These are phyloP conservation scores for Lepidurus couesii DNA, from an alignment of 1,140 invertebrate species.

Conservation along the genomic window DNA sequence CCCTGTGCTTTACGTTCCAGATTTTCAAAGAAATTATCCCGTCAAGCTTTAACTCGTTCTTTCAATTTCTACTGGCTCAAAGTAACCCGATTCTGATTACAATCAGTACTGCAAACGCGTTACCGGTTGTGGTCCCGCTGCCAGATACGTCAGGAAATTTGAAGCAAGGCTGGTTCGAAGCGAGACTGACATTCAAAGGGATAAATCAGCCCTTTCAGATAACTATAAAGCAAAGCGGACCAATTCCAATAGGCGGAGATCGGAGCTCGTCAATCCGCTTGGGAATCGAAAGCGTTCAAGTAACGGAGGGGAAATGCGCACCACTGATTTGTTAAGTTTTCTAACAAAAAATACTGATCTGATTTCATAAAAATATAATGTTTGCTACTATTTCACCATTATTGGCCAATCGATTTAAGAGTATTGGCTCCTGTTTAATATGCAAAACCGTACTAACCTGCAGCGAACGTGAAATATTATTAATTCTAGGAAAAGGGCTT, in stretches of 20 bases:
- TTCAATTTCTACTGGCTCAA: neutral
- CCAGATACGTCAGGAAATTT: neutral
- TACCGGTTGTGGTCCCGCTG: neutral
- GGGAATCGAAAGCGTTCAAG: neutral
- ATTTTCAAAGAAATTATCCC: neutral
- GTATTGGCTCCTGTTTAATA: too few species aligned
- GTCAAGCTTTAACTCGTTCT: neutral
- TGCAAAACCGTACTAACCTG: too few species aligned
- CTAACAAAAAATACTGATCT: too few species aligned
- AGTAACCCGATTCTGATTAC: neutral
- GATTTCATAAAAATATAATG: too few species aligned
- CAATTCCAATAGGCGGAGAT: neutral
- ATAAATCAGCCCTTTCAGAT: neutral
- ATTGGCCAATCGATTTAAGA: too few species aligned
- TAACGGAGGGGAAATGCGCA: neutral
- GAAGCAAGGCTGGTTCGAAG: neutral
- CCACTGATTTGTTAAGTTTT: neutral
- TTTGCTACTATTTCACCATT: too few species aligned
- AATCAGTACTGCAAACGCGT: neutral
- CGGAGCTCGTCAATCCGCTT: neutral
- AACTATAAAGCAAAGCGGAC: neutral
- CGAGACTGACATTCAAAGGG: neutral
- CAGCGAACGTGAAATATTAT: too few species aligned
- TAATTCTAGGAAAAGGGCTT: too few species aligned
- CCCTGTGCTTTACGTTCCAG: neutral